Evolutionary conservation across 2,888 invertebrate species (phyloP).

Genomic region (Euzophera pinguis): DNA sequence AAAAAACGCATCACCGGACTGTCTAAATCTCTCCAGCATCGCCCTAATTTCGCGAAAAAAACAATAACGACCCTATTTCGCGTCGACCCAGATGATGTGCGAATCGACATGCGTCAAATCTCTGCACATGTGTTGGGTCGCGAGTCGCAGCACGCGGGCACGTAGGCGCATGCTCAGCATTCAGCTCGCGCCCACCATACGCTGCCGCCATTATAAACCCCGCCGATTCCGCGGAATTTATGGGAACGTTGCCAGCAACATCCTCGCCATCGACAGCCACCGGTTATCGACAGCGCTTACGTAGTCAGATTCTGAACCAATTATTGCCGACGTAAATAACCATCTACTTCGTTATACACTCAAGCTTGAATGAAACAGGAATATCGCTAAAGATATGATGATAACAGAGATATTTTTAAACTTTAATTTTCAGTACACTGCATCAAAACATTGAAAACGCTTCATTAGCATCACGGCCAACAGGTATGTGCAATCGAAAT

Average conservation of each 20-base stretch:
- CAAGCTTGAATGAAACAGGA: not conserved
- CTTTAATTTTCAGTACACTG: too few species aligned
- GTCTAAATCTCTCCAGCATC: not conserved
- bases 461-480: not conserved
- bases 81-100: slow-evolving; percentile 9
- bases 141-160: slow-evolving; percentile 27
- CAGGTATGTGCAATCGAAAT: slow-evolving; percentile 10
- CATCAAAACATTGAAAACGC: too few species aligned
- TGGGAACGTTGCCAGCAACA: slow-evolving; percentile 51
- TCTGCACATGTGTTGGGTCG: slow-evolving; percentile 15
- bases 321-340: slow-evolving; percentile 30
- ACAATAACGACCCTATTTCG: not conserved
- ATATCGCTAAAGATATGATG: not conserved
- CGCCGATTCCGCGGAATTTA: slow-evolving; percentile 47
- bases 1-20: not conserved
- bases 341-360: slow-evolving; percentile 9
- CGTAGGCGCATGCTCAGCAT: slow-evolving; percentile 51
- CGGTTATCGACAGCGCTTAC: slow-evolving; percentile 41
- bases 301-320: slow-evolving; percentile 32
- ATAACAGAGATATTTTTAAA: not conserved
- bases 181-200: slow-evolving; percentile 48
- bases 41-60: not conserved
- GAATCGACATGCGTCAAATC: slow-evolving; percentile 15
- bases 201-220: slow-evolving; percentile 48
- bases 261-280: slow-evolving; percentile 38